phyloP scores from a whole-genome alignment of 2,113 vertebrate genomes.

The Corvus cornix region DNA sequence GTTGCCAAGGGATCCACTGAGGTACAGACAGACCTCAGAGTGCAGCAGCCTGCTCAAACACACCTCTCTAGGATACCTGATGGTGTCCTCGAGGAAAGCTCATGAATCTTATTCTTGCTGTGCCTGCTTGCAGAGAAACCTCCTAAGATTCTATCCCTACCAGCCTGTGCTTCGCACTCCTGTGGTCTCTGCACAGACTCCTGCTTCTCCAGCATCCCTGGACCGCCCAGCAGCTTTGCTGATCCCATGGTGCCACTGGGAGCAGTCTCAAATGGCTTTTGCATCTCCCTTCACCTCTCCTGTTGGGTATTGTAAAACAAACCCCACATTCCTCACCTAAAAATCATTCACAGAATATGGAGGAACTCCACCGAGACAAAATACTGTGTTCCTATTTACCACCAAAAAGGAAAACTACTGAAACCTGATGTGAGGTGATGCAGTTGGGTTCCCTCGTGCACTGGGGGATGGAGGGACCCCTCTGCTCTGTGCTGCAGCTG shows the following conservation, averaged over 20 bases:
- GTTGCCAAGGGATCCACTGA: neutral
- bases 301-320: neutral
- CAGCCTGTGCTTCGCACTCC: neutral
- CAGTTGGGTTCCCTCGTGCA: neutral
- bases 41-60: neutral
- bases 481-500: neutral
- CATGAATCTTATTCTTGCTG: neutral
- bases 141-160: neutral
- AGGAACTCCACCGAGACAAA: neutral
- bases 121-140: neutral
- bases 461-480: rapidly evolving
- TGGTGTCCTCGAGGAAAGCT: rapidly evolving
- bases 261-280: neutral
- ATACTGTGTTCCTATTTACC: neutral
- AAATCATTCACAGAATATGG: neutral
- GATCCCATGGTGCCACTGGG: neutral
- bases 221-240: neutral
- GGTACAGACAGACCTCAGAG: neutral
- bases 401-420: neutral
- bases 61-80: neutral
- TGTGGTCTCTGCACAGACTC: neutral
- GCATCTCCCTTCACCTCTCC: neutral
- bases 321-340: neutral
- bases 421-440: neutral
- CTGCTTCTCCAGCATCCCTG: neutral